phyloP scores from a whole-genome alignment of 2,888 invertebrate species.

The Drosophila lutescens region DNA sequence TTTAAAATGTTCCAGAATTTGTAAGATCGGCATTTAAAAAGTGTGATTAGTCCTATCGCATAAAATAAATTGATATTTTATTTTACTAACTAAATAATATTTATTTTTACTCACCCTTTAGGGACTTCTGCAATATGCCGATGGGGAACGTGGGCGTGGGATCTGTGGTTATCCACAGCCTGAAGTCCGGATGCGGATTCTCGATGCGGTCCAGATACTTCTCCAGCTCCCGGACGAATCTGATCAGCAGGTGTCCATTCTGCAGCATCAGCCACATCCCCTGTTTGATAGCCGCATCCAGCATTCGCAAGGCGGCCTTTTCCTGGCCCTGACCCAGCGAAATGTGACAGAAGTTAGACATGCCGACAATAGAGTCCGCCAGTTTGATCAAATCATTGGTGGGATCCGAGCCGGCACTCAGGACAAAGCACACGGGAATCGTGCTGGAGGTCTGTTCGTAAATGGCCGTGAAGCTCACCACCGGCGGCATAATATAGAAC shows the following conservation, averaged over 20 bases:
- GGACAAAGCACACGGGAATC: slow-evolving; percentile 95
- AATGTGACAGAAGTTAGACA: slow-evolving; percentile 92
- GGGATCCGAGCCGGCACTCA: slow-evolving; percentile 97
- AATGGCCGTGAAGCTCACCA: slow-evolving; percentile 91
- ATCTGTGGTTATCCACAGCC: slow-evolving; percentile 97
- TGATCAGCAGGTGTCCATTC: slow-evolving; percentile 94
- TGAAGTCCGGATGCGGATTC: slow-evolving; percentile 94
- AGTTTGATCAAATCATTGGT: slow-evolving; percentile 93
- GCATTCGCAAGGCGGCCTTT: slow-evolving; percentile 88
- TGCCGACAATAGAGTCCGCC: slow-evolving; percentile 89
- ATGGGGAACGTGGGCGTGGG: slow-evolving; percentile 94
- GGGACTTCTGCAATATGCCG: slow-evolving; percentile 92
- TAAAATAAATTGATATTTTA: no score
- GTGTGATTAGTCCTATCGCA: no score
- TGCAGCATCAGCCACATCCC: slow-evolving; percentile 97
- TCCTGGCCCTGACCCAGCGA: slow-evolving; percentile 98
- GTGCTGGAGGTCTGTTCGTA: slow-evolving; percentile 92
- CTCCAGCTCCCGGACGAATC: slow-evolving; percentile 92
- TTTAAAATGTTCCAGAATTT: no score
- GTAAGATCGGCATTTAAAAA: no score
- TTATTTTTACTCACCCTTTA: slow-evolving; percentile 87
- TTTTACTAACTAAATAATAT: no score
- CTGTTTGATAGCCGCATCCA: slow-evolving; percentile 89
- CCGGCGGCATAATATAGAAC: slow-evolving; percentile 94
- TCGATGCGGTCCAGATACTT: slow-evolving; percentile 91